Evolutionary conservation across 2,113 vertebrate species (phyloP).

Genomic region (Plecotus auritus): DNA sequence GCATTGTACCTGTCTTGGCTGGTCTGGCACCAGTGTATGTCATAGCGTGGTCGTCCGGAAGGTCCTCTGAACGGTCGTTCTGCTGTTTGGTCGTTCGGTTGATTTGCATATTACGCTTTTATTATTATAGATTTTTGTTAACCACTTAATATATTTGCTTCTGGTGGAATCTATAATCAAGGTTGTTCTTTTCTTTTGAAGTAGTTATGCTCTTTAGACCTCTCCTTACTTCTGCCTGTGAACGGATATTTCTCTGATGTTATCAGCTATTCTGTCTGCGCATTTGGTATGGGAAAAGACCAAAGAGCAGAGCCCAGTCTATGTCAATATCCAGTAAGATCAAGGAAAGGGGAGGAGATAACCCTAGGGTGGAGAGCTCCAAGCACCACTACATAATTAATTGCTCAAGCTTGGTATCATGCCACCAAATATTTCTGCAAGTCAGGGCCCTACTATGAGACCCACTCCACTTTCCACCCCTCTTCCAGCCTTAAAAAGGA

Average conservation of each 20-base stretch:
- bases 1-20: too few relatives aligned
- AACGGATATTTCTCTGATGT: slow-evolving; percentile 23
- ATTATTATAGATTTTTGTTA: not conserved
- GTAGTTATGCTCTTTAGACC: not conserved
- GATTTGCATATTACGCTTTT: not conserved
- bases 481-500: not conserved
- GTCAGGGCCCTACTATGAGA: not conserved
- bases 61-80: too few relatives aligned
- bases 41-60: too few relatives aligned
- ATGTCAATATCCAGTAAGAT: not conserved
- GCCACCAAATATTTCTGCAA: not conserved
- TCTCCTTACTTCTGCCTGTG: not conserved
- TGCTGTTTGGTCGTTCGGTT: too few relatives aligned
- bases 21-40: too few relatives aligned
- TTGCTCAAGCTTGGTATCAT: not conserved
- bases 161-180: not conserved
- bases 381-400: not conserved
- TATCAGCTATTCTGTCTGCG: slow-evolving; percentile 10
- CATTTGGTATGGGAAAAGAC: not conserved
- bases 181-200: slow-evolving; percentile 23
- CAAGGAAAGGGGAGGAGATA: not conserved
- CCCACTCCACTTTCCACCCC: not conserved
- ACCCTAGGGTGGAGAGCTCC: not conserved
- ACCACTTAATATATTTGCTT: not conserved
- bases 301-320: not conserved